These are phyloP conservation scores for Hirtodrosophila alboralis DNA, from an alignment of 2,888 invertebrate species.

Conservation along the genomic window DNA sequence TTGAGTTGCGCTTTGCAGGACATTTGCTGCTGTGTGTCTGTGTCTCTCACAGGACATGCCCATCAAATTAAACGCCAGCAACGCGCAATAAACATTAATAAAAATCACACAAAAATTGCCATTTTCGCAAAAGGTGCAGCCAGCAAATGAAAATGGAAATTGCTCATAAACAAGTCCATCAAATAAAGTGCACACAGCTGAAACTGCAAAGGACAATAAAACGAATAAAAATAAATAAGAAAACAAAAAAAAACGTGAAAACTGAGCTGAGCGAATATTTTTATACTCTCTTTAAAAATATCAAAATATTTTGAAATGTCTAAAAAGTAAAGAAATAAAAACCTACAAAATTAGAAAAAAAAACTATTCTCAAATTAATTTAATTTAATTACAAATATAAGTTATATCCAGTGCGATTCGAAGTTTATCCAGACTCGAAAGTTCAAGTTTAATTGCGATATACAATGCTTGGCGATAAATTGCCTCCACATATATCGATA, in stretches of 20 bases:
- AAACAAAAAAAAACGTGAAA: too few relatives aligned
- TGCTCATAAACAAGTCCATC: constrained; percentile 78
- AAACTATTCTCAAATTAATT: too few relatives aligned
- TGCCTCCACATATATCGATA: too few relatives aligned
- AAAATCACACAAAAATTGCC: constrained; percentile 75
- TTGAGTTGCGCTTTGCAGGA: constrained; percentile 24
- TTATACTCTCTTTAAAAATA: constrained; percentile 12
- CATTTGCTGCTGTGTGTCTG: too few relatives aligned
- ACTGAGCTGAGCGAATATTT: background rate
- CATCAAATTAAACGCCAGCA: constrained; percentile 69
- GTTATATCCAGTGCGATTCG: too few relatives aligned
- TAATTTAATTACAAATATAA: too few relatives aligned
- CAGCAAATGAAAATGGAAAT: constrained; percentile 54
- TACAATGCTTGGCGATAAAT: too few relatives aligned
- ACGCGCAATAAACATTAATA: constrained; percentile 74
- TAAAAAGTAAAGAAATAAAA: too few relatives aligned
- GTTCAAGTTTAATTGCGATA: too few relatives aligned
- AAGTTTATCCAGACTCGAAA: too few relatives aligned
- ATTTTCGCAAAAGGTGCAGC: constrained; percentile 59
- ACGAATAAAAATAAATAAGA: constrained; percentile 21
- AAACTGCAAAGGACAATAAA: constrained; percentile 50
- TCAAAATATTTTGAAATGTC: background rate
- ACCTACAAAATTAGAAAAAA: too few relatives aligned
- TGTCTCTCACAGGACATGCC: constrained; percentile 24
- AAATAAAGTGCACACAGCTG: constrained; percentile 76